Percentiles rank a stretch among this genome's conserved stretches.
These are phyloP conservation scores for Trachelus troglodyta DNA, from an alignment of 2,888 invertebrate genomes.

Conservation along the genomic window DNA sequence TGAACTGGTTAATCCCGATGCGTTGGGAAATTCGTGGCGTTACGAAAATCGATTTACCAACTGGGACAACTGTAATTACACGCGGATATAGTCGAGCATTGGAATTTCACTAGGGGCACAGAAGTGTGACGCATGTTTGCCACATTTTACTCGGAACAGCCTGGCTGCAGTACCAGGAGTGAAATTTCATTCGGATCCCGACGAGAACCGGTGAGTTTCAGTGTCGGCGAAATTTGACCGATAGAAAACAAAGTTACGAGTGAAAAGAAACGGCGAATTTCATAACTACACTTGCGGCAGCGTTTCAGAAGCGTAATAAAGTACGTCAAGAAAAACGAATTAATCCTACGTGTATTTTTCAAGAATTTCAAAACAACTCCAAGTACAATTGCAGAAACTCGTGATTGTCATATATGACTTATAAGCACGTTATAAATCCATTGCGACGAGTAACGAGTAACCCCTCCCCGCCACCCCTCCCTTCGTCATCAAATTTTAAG, in stretches of 20 bases:
- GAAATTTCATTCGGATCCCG: background rate
- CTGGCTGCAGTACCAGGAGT: background rate
- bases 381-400: too few relatives aligned
- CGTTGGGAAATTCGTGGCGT: background rate
- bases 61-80: background rate
- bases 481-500: background rate
- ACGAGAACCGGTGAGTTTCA: background rate
- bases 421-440: too few relatives aligned
- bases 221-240: background rate
- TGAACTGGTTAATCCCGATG: background rate
- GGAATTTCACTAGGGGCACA: background rate
- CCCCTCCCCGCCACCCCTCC: too few relatives aligned
- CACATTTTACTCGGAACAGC: background rate
- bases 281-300: background rate
- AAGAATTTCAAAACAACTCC: background rate
- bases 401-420: background rate
- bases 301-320: background rate
- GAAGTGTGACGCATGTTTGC: background rate
- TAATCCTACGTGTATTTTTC: background rate
- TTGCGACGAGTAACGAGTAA: too few relatives aligned
- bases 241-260: background rate
- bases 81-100: background rate
- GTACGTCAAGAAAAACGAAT: background rate
- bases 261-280: background rate
- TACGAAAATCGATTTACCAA: background rate